Percentiles rank a stretch among this genome's conserved stretches.
Conservation (phyloP, 2,888 invertebrate species). For the Venusia cambrica region DNA sequence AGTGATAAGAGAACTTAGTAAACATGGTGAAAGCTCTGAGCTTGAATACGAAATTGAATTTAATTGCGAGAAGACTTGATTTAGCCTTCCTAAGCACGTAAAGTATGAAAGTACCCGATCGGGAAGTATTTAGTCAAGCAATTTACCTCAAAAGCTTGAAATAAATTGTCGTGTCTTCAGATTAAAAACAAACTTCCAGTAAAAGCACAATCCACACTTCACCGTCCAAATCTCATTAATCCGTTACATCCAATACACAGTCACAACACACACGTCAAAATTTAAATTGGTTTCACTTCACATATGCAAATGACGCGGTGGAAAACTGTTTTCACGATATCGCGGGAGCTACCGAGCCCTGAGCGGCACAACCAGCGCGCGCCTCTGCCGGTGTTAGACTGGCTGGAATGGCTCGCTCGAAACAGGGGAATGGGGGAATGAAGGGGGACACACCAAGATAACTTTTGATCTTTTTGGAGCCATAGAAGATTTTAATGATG, state of each 20-base stretch:
- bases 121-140: no score
- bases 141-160: conserved; percentile 18
- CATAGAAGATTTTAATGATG: conserved; percentile 78
- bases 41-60: conserved; percentile 7
- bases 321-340: conserved; percentile 65
- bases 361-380: conserved; percentile 46
- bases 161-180: conserved; percentile 9
- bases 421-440: conserved; percentile 54
- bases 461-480: conserved; percentile 79
- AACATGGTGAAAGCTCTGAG: conserved; percentile 15
- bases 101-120: not conserved
- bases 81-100: not conserved
- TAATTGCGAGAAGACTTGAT: not conserved
- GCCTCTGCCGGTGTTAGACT: conserved; percentile 62
- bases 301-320: conserved; percentile 66
- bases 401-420: conserved; percentile 52
- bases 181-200: conserved; percentile 25
- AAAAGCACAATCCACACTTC: conserved; percentile 53
- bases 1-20: conserved; percentile 20
- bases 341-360: conserved; percentile 36
- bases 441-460: conserved; percentile 68
- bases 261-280: conserved; percentile 60
- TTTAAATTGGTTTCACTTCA: conserved; percentile 68
- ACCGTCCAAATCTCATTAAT: conserved; percentile 44
- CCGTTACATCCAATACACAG: conserved; percentile 42